Conservation (phyloP, 2,113 vertebrate genomes). For the Misgurnus anguillicaudatus region DNA sequence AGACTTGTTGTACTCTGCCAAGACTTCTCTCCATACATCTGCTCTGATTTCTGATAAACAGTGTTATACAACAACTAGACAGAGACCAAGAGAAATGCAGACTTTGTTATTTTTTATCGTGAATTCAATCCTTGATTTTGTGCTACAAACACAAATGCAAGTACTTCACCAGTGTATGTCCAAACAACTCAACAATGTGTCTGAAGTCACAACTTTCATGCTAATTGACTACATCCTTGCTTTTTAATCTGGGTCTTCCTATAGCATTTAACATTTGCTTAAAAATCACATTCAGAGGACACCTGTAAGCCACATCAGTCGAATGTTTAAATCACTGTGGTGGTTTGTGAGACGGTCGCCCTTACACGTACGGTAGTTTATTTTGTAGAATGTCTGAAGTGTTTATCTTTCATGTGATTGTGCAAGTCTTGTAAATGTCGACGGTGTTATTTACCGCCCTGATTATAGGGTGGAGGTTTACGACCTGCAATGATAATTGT, state of each 20-base stretch:
- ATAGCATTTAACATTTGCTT: too few species aligned
- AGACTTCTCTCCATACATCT: conserved; percentile 40
- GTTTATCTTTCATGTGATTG: conserved; percentile 27
- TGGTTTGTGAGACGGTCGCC: too few species aligned
- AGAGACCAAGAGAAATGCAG: conserved; percentile 12
- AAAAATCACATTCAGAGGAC: too few species aligned
- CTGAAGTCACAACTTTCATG: too few species aligned
- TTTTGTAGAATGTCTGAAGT: too few species aligned
- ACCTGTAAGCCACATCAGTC: too few species aligned
- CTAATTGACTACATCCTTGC: too few species aligned
- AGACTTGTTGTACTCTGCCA: conserved; percentile 61
- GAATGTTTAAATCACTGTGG: too few species aligned
- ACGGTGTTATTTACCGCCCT: conserved; percentile 13
- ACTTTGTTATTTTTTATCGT: not conserved
- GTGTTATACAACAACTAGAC: conserved; percentile 39
- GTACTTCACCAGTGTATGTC: not conserved
- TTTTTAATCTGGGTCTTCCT: too few species aligned
- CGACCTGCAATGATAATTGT: conserved; percentile 28
- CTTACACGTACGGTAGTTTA: too few species aligned
- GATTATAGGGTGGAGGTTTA: conserved; percentile 31
- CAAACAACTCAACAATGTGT: not conserved
- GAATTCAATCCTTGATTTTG: not conserved
- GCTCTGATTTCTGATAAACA: conserved; percentile 52
- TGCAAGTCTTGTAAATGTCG: conserved; percentile 28
- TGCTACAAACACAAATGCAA: not conserved